Base-by-base conservation (phyloP, 2,888 invertebrate species). In the Thymelicus acteon region DNA sequence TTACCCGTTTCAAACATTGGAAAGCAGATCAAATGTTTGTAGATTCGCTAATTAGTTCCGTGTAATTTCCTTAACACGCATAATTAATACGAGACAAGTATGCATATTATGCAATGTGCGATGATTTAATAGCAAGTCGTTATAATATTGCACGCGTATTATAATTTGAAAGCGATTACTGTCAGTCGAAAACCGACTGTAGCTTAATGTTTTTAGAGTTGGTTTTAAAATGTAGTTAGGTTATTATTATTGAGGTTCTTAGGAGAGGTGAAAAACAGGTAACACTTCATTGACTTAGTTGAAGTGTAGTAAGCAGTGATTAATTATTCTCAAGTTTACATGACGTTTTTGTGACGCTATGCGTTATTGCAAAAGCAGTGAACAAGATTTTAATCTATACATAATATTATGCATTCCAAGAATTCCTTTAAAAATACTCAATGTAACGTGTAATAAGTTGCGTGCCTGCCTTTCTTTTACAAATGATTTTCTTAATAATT, bases 1-100 rank as follows among this genome's bases (percentile, higher is more conserved):
- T n/a, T 7, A 57, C 62, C 19, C 60, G 63, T 66, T 62, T 12
- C 44, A 10, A 8, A 44, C 44, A 44, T 12, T 72, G 68, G 71
- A 72, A 67, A 69, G 64, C 67, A 39, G 60, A 60, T 60, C 68
- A 61, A 67, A 72, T 61, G 70, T 60, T 63, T 58, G 70, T 54
- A 60, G 71, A 69, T 37, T 10, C 67, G 73, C 65, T 74, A 73
- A 72, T 73, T 67, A 67, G 70, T 72, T 71, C 58, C 31, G 48
- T 49, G 49, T 48, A 64, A 64, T 64, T 70, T 70, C 69, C 69
- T 64, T 48, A 40, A 57, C 37, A 63, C 52, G 63, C 69, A 60
- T 64, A 69, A 69, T 70, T 64, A 70, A 70, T 47, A 63, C 54
- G 54, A 58, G 69, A 44, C 44, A 69, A 39, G 40, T 64, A 64